Base-by-base conservation (phyloP, 2,888 invertebrate genomes). In the Sphaerophoria taeniata region DNA sequence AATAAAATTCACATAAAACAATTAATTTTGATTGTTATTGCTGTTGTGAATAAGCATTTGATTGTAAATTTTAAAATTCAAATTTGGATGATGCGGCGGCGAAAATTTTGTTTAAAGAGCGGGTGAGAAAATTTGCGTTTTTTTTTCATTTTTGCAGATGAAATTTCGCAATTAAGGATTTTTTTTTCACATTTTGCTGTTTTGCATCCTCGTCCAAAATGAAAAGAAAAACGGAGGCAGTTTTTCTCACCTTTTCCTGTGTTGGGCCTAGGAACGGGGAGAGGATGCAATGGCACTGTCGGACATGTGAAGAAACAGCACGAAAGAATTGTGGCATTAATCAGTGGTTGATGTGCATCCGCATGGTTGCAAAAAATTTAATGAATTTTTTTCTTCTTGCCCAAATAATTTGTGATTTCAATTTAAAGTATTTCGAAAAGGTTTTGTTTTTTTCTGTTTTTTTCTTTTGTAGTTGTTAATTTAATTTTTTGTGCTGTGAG, bases 321-420 rank as follows among this genome's bases (percentile, higher is more conserved):
- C 5, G 24, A 47, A 34, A 65, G 49, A 74, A 56, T 63, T 71
- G 63, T 56, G 56, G 80, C 73, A 82, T 78, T 73, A 78, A 83
- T 78, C 83, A 78, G 77, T 74, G 83, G 83, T 74, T 78, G 83
- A 83, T 82, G 82, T 82, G 77, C 82, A 82, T 82, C 56, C 69
- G 82, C 77, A 78, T 82, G 82, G 82, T 63, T 82, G 82, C 82
- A 82, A 82, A 73, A 82, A 73, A 82, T 82, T 82, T 49, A 82
- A 82, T 82, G 73, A 71, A 53, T 70, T 67, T 65, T 75, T 74
- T 56, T 51, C 14, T 56, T 16, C 56, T 36, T 63, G 70, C 69
- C 73, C 58, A 83, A 74, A 78, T 83, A 39, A 82, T 77, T 77
- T 77, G 77, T 77, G 77, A 83, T 78, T 83, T 78, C 70, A 74